phyloP scores from a whole-genome alignment of 1,140 invertebrate species.

The Zaprionus ghesquierei region DNA sequence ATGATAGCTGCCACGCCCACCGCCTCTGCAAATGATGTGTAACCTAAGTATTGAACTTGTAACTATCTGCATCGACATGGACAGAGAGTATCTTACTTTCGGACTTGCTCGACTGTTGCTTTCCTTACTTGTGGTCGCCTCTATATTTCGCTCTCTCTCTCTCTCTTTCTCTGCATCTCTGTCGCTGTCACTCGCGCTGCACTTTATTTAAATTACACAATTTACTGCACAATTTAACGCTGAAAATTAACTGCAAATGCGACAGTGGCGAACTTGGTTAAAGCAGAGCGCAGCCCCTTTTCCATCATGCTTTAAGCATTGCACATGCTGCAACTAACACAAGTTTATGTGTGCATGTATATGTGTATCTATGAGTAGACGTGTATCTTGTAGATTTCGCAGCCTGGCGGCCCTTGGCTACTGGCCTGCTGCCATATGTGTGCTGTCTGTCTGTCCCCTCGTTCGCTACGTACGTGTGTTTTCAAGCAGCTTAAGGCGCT shows the following conservation, averaged over 20 bases:
- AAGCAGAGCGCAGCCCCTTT: background rate
- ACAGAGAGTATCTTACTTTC: too few species aligned
- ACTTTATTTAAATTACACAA: slow-evolving; percentile 71
- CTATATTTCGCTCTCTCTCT: background rate
- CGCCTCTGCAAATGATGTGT: too few species aligned
- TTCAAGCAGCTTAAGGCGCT: slow-evolving; percentile 72
- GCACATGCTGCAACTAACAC: slow-evolving; percentile 1
- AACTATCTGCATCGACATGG: too few species aligned
- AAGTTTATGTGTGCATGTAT: background rate
- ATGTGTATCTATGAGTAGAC: background rate
- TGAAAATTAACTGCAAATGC: slow-evolving; percentile 60
- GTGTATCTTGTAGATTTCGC: slow-evolving; percentile 10
- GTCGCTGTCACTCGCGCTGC: slow-evolving; percentile 43
- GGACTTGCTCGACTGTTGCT: too few species aligned
- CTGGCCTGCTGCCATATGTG: slow-evolving; percentile 38
- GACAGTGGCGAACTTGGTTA: slow-evolving; percentile 42
- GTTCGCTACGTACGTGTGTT: slow-evolving; percentile 29
- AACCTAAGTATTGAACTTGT: too few species aligned
- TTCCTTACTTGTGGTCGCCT: too few species aligned
- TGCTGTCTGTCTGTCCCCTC: slow-evolving; percentile 15
- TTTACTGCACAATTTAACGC: slow-evolving; percentile 54
- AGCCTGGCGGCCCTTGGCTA: background rate
- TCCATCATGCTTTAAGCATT: background rate
- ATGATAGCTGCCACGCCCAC: too few species aligned
- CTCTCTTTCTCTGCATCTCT: slow-evolving; percentile 21